These are phyloP conservation scores for Calidris pugnax DNA, from an alignment of 2,113 vertebrate species.

Conservation along the genomic window DNA sequence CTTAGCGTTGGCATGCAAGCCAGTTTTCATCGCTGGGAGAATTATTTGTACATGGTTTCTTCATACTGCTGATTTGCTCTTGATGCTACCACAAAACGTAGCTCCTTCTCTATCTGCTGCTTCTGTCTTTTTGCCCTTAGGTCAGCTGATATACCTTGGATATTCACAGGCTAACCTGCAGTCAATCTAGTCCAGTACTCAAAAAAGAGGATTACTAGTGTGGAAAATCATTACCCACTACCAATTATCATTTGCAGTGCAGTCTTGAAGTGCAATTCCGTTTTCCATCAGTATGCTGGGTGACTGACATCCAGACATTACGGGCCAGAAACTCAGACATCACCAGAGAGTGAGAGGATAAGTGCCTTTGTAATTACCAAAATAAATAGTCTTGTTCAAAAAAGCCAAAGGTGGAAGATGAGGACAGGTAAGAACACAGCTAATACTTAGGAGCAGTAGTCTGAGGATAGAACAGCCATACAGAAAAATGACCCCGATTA, in stretches of 20 bases:
- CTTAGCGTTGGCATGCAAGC: not conserved
- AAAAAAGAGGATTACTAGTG: not conserved
- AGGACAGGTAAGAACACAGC: not conserved
- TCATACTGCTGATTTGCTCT: not conserved
- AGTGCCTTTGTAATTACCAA: constrained; percentile 5
- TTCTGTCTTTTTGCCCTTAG: not conserved
- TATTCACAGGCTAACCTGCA: not conserved
- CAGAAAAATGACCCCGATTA: constrained; percentile 21
- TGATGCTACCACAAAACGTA: not conserved
- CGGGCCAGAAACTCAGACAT: not conserved
- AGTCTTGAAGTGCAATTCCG: not conserved
- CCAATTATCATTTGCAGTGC: not conserved
- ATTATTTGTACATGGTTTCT: not conserved
- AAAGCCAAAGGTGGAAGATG: constrained; percentile 9
- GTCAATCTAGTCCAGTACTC: not conserved
- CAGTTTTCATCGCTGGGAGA: not conserved
- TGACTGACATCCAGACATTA: not conserved
- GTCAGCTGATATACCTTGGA: not conserved
- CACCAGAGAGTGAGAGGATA: not conserved
- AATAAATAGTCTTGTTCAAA: constrained; percentile 25
- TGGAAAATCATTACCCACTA: not conserved
- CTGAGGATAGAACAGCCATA: not conserved
- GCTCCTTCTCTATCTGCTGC: not conserved
- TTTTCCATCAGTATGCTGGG: not conserved
- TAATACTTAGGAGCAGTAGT: not conserved